A percentile compares a stretch with the other conserved stretches of the same genome.
phyloP scores from a whole-genome alignment of 2,888 invertebrate species.

The Stenodema calcarata region DNA sequence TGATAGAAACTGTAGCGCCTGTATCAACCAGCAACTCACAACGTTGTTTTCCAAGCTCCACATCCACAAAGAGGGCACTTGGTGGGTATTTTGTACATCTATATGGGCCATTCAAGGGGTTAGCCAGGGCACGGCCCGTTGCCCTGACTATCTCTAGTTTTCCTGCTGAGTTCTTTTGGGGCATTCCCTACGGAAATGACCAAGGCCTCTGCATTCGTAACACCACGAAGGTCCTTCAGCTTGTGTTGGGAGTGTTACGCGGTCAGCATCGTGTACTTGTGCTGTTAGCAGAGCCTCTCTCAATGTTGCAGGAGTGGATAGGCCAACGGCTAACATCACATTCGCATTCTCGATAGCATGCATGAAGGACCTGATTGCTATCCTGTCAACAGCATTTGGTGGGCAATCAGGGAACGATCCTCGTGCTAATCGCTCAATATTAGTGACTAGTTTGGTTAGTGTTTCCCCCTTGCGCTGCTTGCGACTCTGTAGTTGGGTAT shows the following conservation, averaged over 20 bases:
- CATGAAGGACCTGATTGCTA: neutral
- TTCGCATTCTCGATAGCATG: neutral
- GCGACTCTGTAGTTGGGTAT: neutral
- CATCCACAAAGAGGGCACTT: neutral
- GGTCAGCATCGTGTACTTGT: too few species aligned
- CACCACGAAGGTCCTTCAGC: neutral
- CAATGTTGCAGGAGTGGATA: neutral
- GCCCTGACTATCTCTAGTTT: neutral
- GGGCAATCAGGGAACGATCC: neutral
- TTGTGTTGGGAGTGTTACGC: too few species aligned
- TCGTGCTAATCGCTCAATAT: neutral
- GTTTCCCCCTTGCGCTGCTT: neutral
- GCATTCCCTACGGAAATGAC: neutral
- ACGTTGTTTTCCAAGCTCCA: neutral
- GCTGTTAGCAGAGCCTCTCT: neutral
- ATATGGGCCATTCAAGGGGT: neutral
- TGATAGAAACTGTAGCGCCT: constrained; percentile 5
- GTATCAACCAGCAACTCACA: neutral
- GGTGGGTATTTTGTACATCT: neutral
- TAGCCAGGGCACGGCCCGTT: neutral
- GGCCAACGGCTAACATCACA: neutral
- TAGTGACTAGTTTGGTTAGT: neutral
- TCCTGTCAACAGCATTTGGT: neutral
- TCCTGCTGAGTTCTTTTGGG: neutral
- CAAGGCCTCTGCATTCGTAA: neutral